These are phyloP conservation scores for Aplidium turbinatum DNA, from an alignment of 23 tunicate species.

Conservation along the genomic window DNA sequence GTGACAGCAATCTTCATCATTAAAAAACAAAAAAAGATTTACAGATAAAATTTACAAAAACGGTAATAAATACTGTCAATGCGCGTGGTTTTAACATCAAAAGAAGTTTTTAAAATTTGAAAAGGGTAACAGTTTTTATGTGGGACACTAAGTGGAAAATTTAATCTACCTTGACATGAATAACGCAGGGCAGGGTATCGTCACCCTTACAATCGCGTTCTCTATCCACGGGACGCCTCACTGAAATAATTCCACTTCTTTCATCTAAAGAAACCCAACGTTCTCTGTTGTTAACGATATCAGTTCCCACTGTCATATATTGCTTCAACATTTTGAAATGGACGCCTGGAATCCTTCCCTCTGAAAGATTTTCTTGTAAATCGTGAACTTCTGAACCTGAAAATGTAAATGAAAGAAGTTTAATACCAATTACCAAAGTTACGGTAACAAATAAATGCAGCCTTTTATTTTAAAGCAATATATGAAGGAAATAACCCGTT, in stretches of 20 bases:
- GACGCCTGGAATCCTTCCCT: not conserved
- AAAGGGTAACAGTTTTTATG: too few relatives aligned
- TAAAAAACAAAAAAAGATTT: too few relatives aligned
- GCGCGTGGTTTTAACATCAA: too few relatives aligned
- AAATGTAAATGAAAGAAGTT: not conserved
- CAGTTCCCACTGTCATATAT: constrained; percentile 34
- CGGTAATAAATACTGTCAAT: not conserved
- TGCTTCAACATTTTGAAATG: constrained; percentile 42
- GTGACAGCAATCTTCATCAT: too few relatives aligned
- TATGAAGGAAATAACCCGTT: too few relatives aligned
- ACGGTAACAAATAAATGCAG: too few relatives aligned
- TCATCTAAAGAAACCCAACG: constrained; percentile 62
- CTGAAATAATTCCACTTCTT: constrained; percentile 54
- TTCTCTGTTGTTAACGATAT: constrained; percentile 24
- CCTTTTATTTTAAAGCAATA: too few relatives aligned
- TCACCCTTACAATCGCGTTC: constrained; percentile 71
- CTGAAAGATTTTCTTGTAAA: constrained; percentile 19
- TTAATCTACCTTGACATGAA: constrained; percentile 53
- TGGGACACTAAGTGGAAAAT: too few relatives aligned
- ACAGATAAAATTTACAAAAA: too few relatives aligned
- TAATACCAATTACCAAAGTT: too few relatives aligned
- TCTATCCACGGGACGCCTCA: constrained; percentile 62
- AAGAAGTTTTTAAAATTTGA: too few relatives aligned
- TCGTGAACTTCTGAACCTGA: constrained; percentile 43
- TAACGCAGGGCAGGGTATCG: constrained; percentile 44